Conservation (phyloP, 2,113 vertebrate genomes). For the Falcunculus frontatus region DNA sequence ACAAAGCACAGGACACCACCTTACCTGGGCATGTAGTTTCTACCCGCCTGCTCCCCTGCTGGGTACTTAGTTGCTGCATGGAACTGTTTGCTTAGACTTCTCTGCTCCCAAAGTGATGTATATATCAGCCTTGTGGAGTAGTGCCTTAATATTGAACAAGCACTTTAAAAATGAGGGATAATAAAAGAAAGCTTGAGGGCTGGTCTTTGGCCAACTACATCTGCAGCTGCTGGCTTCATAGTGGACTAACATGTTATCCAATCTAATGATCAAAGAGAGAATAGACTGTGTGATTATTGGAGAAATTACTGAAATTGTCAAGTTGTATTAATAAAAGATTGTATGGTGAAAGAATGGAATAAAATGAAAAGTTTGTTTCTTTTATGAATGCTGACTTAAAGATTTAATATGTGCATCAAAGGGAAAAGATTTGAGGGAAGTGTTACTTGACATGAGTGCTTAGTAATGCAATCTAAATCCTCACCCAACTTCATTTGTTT, state of each 20-base stretch:
- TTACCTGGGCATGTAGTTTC: background rate
- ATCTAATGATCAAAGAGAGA: background rate
- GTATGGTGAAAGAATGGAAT: background rate
- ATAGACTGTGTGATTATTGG: background rate
- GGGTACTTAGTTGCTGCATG: background rate
- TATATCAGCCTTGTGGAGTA: background rate
- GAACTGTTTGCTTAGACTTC: background rate
- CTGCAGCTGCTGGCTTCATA: background rate
- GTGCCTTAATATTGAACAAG: background rate
- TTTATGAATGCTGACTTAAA: background rate
- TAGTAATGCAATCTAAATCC: background rate
- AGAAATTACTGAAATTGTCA: background rate
- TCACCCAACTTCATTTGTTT: background rate
- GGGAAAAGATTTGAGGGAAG: background rate
- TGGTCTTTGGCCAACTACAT: background rate
- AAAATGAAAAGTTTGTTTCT: background rate
- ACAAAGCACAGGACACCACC: background rate
- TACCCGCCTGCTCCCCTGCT: background rate
- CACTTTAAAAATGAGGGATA: background rate
- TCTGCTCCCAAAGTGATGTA: background rate
- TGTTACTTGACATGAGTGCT: background rate
- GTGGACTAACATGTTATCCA: background rate
- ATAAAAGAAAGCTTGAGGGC: background rate
- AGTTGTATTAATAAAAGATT: background rate
- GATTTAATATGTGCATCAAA: background rate